A percentile compares a stretch with the other conserved stretches of the same genome.
phyloP scores from a whole-genome alignment of 1,140 invertebrate genomes.

The Pseudomyrmex pallidus region DNA sequence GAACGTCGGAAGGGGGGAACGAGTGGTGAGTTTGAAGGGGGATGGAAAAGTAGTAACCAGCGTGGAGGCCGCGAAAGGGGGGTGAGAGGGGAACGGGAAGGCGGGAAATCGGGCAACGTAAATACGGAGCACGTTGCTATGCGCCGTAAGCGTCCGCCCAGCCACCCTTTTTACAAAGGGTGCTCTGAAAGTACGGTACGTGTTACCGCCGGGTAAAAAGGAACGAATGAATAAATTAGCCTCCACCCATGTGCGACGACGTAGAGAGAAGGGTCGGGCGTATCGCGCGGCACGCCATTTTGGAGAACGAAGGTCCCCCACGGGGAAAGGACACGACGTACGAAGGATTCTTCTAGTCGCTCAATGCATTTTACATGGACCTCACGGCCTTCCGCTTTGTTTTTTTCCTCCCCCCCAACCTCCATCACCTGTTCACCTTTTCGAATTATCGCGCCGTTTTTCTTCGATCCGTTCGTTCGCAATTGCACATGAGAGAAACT shows the following conservation, averaged over 20 bases:
- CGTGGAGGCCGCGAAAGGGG: constrained; percentile 24
- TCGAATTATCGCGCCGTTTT: constrained; percentile 37
- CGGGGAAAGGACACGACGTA: constrained; percentile 57
- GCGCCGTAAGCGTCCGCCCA: constrained; percentile 79
- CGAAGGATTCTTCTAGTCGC: constrained; percentile 68
- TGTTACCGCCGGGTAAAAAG: constrained; percentile 80
- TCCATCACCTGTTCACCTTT: constrained; percentile 29
- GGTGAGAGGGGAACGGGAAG: constrained; percentile 58
- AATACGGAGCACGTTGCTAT: constrained; percentile 82
- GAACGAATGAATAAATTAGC: constrained; percentile 84
- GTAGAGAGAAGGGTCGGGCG: constrained; percentile 72
- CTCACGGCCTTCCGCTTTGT: constrained; percentile 41
- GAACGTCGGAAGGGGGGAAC: constrained; percentile 53
- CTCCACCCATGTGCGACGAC: constrained; percentile 70
- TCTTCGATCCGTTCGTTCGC: constrained; percentile 37
- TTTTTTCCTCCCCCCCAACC: background rate
- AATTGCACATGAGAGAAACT: constrained; percentile 23
- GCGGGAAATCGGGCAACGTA: constrained; percentile 80
- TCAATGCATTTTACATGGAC: constrained; percentile 68
- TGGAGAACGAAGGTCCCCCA: constrained; percentile 77
- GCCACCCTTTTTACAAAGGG: constrained; percentile 81
- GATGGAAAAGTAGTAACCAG: constrained; percentile 58
- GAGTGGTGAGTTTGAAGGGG: constrained; percentile 58
- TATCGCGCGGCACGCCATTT: constrained; percentile 79
- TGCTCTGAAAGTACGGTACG: constrained; percentile 80